Conservation (phyloP, 64 coral and sea anemone genomes). For the Montipora foliosa region DNA sequence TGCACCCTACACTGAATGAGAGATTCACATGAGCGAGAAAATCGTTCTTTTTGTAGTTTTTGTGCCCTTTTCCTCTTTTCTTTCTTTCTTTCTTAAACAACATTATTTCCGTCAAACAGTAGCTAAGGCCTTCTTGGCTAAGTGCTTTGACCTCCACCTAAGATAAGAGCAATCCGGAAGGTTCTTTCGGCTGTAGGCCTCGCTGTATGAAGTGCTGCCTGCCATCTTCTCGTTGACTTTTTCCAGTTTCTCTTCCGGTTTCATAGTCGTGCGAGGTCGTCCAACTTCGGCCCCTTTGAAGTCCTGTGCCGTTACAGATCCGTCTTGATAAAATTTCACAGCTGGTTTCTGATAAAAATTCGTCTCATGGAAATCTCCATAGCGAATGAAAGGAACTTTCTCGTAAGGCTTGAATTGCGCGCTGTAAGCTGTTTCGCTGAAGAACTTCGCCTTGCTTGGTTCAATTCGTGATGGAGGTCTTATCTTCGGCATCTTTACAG, state of each 20-base stretch:
- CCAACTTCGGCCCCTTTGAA: conserved; percentile 83
- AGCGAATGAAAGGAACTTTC: conserved; percentile 80
- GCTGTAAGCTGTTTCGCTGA: conserved; percentile 87
- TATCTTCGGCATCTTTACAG: conserved; percentile 58
- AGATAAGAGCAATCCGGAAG: conserved; percentile 77
- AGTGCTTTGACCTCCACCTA: conserved; percentile 75
- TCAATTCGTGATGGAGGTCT: conserved; percentile 79
- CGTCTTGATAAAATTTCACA: conserved; percentile 83
- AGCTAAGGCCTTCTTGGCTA: conserved; percentile 58
- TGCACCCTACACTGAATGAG: too few relatives aligned
- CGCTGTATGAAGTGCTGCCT: conserved; percentile 72
- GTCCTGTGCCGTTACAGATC: conserved; percentile 86
- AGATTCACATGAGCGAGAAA: too few relatives aligned
- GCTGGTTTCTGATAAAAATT: conserved; percentile 83
- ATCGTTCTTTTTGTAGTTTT: too few relatives aligned
- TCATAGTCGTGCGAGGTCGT: conserved; percentile 56
- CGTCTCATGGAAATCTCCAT: conserved; percentile 95
- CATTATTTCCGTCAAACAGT: background rate
- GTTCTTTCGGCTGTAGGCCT: conserved; percentile 71
- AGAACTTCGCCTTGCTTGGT: conserved; percentile 73
- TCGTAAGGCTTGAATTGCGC: conserved; percentile 85
- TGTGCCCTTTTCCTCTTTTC: too few relatives aligned
- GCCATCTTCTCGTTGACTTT: conserved; percentile 51
- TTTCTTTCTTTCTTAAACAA: background rate
- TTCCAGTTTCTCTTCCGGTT: conserved; percentile 66